Evolutionary conservation across 2,888 invertebrate genomes (phyloP), one percentile per base, ranked within the genome.

Genomic region (Netelia virgata): DNA sequence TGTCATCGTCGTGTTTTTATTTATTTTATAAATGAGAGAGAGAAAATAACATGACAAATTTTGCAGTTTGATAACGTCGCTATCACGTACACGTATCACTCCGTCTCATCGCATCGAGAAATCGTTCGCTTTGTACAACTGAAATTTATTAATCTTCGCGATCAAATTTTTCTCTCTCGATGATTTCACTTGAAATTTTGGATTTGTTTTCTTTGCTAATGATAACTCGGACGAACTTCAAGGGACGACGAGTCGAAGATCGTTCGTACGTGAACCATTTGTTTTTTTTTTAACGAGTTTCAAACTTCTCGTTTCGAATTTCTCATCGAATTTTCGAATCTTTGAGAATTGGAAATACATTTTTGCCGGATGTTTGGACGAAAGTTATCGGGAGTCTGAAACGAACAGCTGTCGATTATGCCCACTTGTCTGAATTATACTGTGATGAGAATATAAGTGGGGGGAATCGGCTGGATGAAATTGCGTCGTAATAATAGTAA

Each of bases 61-160:
- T 28, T 28, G 8, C 28, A 3, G 6, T 41, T 57, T 3, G n/a
- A 14, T 8, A 28, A 14, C 0, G 20, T 23, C 50, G 1, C 16
- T 5, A 11, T 5, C n/a, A 57, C 68, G 11, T 86, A 81, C 82
- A 82, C 64, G 78, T 77, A 66, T 84, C 82, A 77, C 69, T 82
- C 16, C 73, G 59, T 69, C 69, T 85, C 82, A 82, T 85, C 66
- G 80, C 75, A 81, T 78, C 50, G 70, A 59, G 36, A 36, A 59
- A 20, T 11, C 14, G 64, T n/a, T 23, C 70, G 9, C 64, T 64
- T 23, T 23, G 57, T 80, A 76, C 64, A 10, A 83, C 80, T 69
- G 36, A 5, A 64, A 85, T 80, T 81, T 78, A 55, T 36, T 61
- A 59, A 1, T 1, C 1, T 36, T n/a, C 43, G 16, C 14, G 3